phyloP scores from a whole-genome alignment of 2,113 vertebrate species.

The Grus americana region DNA sequence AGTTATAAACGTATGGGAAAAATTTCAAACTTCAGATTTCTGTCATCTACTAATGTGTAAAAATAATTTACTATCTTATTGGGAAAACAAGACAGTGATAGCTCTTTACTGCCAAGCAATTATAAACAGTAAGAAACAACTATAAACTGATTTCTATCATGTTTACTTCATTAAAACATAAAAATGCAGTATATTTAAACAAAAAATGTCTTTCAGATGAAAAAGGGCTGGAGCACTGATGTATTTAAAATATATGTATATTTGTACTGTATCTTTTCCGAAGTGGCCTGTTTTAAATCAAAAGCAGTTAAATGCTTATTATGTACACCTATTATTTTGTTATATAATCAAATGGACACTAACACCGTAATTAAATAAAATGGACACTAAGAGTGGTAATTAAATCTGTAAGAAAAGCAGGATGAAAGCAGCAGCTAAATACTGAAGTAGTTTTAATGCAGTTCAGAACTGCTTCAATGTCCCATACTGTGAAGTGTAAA shows the following conservation, averaged over 20 bases:
- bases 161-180: background rate
- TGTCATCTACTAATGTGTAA: background rate
- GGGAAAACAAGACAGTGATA: background rate
- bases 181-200: background rate
- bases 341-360: background rate
- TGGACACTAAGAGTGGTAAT: background rate
- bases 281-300: background rate
- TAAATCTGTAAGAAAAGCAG: background rate
- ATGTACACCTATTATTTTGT: background rate
- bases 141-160: background rate
- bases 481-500: background rate
- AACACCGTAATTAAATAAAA: background rate
- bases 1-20: background rate
- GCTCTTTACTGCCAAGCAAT: background rate
- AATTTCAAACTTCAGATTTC: background rate
- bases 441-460: background rate
- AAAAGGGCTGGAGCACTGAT: background rate
- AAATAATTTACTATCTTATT: background rate
- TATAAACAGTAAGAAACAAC: background rate
- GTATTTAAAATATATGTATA: background rate
- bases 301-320: background rate
- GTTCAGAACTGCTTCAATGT: constrained; percentile 7
- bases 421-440: background rate
- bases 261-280: background rate
- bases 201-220: background rate